These are phyloP conservation scores for Pionites leucogaster DNA, from an alignment of 2,113 vertebrate species.

Conservation along the genomic window DNA sequence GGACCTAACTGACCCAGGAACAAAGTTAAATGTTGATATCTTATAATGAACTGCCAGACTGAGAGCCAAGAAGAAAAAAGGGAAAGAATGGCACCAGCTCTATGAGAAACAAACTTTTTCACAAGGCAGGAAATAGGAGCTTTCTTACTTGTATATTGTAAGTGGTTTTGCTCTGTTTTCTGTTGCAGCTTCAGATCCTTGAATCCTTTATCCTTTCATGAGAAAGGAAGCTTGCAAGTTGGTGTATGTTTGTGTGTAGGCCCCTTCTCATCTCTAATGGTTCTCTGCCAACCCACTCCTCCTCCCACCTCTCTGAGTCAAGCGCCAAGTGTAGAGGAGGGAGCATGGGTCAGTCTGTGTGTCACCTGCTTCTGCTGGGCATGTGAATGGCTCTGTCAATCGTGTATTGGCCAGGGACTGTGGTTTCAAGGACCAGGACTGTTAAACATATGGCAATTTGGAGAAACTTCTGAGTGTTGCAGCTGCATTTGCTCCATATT, in stretches of 20 bases:
- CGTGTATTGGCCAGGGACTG: not conserved
- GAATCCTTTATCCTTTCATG: not conserved
- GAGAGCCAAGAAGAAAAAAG: not conserved
- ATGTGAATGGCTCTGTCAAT: not conserved
- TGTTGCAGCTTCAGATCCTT: not conserved
- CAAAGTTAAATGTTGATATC: not conserved
- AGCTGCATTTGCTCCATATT: not conserved
- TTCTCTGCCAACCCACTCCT: not conserved
- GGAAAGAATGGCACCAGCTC: not conserved
- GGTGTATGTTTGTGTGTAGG: not conserved
- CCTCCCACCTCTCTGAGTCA: not conserved
- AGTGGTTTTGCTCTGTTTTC: not conserved
- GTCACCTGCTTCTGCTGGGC: not conserved
- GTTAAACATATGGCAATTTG: not conserved
- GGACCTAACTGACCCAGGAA: constrained; percentile 12
- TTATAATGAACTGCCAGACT: not conserved
- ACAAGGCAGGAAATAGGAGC: not conserved
- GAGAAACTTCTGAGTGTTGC: not conserved
- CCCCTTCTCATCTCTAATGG: not conserved
- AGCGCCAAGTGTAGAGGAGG: fast-evolving
- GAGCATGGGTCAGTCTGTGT: not conserved
- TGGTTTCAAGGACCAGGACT: not conserved
- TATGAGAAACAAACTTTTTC: not conserved
- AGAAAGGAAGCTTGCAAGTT: not conserved
- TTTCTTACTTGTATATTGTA: not conserved